Evolutionary conservation across 2,113 vertebrate species (phyloP).

Genomic region (Chaetodon auriga): DNA sequence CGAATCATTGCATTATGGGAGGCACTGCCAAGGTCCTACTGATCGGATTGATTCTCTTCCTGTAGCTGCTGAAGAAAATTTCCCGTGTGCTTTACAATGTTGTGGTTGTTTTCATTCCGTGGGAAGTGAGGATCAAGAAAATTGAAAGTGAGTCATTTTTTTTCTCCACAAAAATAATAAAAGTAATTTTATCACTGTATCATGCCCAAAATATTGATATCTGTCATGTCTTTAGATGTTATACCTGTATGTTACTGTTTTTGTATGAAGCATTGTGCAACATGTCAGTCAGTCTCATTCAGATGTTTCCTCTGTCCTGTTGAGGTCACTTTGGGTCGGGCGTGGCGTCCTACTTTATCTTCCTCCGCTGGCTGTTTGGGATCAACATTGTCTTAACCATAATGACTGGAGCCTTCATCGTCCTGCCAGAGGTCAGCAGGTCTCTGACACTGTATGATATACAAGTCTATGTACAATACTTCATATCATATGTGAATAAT

Average conservation of each 20-base stretch:
- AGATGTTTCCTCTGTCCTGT: slow-evolving; percentile 26
- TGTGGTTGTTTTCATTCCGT: slow-evolving; percentile 94
- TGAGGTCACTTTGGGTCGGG: slow-evolving; percentile 98
- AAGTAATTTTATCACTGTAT: neutral
- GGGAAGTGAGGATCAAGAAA: slow-evolving; percentile 99
- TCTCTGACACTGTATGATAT: neutral
- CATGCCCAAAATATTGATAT: neutral
- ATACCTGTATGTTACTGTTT: neutral
- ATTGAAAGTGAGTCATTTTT: slow-evolving; percentile 92
- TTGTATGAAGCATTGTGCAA: neutral
- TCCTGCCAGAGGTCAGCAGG: slow-evolving; percentile 94
- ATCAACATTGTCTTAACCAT: slow-evolving; percentile 96
- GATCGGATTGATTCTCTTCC: slow-evolving; percentile 4
- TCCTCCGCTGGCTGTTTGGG: slow-evolving; percentile 97
- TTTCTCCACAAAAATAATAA: neutral
- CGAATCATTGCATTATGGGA: too few relatives aligned
- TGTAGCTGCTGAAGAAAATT: slow-evolving; percentile 93
- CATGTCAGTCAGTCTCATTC: neutral
- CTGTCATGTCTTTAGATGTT: neutral
- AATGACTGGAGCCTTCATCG: slow-evolving; percentile 96
- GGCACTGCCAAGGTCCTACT: too few relatives aligned
- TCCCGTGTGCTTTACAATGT: slow-evolving; percentile 92
- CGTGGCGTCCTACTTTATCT: slow-evolving; percentile 98
- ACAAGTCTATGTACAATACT: neutral
- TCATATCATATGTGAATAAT: neutral